phyloP scores from a whole-genome alignment of 92 coral and sea anemone species.

The Scolanthus callimorphus region DNA sequence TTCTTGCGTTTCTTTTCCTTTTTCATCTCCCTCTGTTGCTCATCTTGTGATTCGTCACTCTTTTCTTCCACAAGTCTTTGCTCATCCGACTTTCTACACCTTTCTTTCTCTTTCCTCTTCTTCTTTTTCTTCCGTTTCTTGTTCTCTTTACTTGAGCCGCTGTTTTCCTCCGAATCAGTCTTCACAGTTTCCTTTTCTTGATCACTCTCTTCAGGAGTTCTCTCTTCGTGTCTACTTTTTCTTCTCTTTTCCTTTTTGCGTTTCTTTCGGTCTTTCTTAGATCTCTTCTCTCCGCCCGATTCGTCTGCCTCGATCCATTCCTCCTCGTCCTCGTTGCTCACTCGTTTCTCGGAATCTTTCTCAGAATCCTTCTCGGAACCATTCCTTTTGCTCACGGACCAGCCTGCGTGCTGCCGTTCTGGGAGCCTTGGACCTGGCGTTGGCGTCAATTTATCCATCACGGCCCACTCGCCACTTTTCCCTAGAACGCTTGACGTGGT shows the following conservation, averaged over 20 bases:
- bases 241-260: slow-evolving; percentile 54
- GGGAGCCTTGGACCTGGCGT: slow-evolving; percentile 88
- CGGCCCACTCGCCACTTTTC: slow-evolving; percentile 94
- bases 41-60: slow-evolving; percentile 1
- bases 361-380: slow-evolving; percentile 6
- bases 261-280: slow-evolving; percentile 28
- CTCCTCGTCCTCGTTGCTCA: slow-evolving; percentile 36
- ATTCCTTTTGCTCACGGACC: slow-evolving; percentile 69
- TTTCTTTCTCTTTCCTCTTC: slow-evolving; percentile 24
- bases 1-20: slow-evolving; percentile 43
- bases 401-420: slow-evolving; percentile 97
- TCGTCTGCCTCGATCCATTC: slow-evolving; percentile 22
- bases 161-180: slow-evolving; percentile 26
- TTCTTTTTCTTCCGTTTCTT: slow-evolving; percentile 13
- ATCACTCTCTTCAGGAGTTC: slow-evolving; percentile 25
- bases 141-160: slow-evolving; percentile 28
- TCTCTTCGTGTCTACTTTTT: slow-evolving; percentile 37
- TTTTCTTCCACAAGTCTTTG: slow-evolving; percentile 16
- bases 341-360: slow-evolving; percentile 20
- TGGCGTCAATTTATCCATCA: slow-evolving; percentile 51
- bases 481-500: slow-evolving; percentile 75
- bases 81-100: slow-evolving; percentile 22
- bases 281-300: slow-evolving; percentile 5
- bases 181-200: background rate
- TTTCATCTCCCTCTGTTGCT: slow-evolving; percentile 3